Conservation (phyloP, 2,888 invertebrate genomes). For the Eupithecia centaureata region DNA sequence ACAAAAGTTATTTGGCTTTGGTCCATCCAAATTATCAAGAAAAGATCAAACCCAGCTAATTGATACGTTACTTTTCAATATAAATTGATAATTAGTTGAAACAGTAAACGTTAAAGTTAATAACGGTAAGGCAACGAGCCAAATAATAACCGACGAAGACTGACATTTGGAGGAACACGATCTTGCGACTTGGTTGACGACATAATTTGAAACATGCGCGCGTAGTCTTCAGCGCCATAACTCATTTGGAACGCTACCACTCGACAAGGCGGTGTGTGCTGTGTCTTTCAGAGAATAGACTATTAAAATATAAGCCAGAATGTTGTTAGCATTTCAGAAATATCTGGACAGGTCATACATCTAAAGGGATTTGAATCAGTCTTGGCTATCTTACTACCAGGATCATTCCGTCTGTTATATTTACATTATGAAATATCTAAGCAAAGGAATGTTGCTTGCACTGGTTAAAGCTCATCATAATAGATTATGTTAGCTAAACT, state of each 20-base stretch:
- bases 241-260: constrained; percentile 60
- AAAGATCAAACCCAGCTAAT: constrained; percentile 23
- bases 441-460: neutral
- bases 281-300: constrained; percentile 39
- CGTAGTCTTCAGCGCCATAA: constrained; percentile 61
- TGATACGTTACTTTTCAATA: constrained; percentile 43
- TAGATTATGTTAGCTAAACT: neutral
- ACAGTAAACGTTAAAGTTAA: constrained; percentile 60
- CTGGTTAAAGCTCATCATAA: neutral
- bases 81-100: constrained; percentile 50
- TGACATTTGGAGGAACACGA: constrained; percentile 73
- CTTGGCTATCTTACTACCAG: constrained; percentile 14
- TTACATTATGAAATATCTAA: constrained; percentile 8
- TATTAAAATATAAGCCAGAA: constrained; percentile 28
- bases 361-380: constrained; percentile 24
- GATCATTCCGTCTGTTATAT: constrained; percentile 13
- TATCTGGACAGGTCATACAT: constrained; percentile 26
- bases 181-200: constrained; percentile 67
- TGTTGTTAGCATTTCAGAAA: constrained; percentile 26
- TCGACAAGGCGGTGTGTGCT: constrained; percentile 42
- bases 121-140: constrained; percentile 72
- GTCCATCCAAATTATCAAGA: neutral
- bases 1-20: neutral
- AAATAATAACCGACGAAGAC: constrained; percentile 70
- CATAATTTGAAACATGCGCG: constrained; percentile 72